These are phyloP conservation scores for Drosophila pseudotakahashii DNA, from an alignment of 2,888 invertebrate species.

Conservation along the genomic window DNA sequence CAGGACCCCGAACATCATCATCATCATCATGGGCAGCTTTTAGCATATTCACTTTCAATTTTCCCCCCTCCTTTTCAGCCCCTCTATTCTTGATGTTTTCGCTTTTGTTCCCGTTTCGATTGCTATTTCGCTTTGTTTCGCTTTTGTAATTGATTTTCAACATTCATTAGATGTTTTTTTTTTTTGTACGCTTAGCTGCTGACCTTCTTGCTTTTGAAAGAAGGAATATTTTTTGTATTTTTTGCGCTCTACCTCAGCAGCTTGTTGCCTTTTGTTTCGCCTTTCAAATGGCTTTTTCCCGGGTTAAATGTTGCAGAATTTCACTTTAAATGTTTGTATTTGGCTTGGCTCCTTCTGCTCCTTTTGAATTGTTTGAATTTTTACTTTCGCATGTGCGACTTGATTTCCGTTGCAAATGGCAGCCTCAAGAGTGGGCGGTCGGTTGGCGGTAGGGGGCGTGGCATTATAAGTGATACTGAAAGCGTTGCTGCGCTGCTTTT, in stretches of 20 bases:
- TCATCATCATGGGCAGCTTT: conserved; percentile 41
- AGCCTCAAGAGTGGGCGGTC: conserved; percentile 13
- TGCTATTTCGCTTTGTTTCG: conserved; percentile 37
- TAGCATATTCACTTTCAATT: conserved; percentile 72
- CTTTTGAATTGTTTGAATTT: conserved; percentile 67
- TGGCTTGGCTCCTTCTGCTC: conserved; percentile 6
- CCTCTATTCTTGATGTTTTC: conserved; percentile 1
- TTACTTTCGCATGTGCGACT: conserved; percentile 78
- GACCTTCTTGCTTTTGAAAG: conserved; percentile 32
- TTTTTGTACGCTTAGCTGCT: conserved; percentile 35
- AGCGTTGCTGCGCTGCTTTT: conserved; percentile 64
- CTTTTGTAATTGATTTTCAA: conserved; percentile 73
- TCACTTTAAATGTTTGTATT: conserved; percentile 57
- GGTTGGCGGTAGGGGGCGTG: conserved; percentile 7
- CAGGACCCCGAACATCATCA: conserved; percentile 18
- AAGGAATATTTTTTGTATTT: conserved; percentile 13
- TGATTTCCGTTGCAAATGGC: conserved; percentile 78
- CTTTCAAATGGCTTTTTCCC: conserved; percentile 42
- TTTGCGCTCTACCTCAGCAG: conserved; percentile 17
- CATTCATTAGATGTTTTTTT: conserved; percentile 66
- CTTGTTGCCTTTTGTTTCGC: conserved; percentile 47
- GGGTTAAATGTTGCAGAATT: conserved; percentile 72
- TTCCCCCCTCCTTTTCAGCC: conserved; percentile 5
- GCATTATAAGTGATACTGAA: conserved; percentile 77
- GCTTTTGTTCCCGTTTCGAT: conserved; percentile 33